Evolutionary conservation across 2,888 invertebrate genomes (phyloP).

Genomic region (Pelosia muscerda): DNA sequence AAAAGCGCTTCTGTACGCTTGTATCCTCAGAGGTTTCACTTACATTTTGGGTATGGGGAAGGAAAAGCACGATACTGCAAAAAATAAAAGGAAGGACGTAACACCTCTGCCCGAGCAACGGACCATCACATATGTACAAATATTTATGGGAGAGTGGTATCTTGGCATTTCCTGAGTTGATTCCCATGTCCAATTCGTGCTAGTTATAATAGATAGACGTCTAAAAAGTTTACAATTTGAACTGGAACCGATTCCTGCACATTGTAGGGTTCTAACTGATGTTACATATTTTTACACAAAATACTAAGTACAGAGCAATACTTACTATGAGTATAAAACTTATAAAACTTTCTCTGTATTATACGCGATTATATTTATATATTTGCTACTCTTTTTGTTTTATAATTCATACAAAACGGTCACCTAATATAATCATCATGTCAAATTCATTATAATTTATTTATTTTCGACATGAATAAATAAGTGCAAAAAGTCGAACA

Average conservation of each 20-base stretch:
- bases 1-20: neutral
- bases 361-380: neutral
- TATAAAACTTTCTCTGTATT: neutral
- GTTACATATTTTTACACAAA: no score
- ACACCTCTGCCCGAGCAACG: neutral
- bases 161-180: neutral
- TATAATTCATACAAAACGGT: neutral
- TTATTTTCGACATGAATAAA: neutral
- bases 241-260: neutral
- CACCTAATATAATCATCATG: neutral
- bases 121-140: neutral
- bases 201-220: neutral
- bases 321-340: no score
- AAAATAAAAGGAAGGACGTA: neutral
- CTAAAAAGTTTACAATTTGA: neutral
- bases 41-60: neutral
- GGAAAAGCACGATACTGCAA: neutral
- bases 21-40: neutral
- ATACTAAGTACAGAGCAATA: neutral
- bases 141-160: neutral
- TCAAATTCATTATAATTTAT: no score
- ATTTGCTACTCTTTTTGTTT: neutral
- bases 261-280: neutral
- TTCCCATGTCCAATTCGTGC: neutral
- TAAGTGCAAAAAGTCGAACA: neutral